phyloP scores from a whole-genome alignment of 2,113 vertebrate species.

The Suricata suricatta region DNA sequence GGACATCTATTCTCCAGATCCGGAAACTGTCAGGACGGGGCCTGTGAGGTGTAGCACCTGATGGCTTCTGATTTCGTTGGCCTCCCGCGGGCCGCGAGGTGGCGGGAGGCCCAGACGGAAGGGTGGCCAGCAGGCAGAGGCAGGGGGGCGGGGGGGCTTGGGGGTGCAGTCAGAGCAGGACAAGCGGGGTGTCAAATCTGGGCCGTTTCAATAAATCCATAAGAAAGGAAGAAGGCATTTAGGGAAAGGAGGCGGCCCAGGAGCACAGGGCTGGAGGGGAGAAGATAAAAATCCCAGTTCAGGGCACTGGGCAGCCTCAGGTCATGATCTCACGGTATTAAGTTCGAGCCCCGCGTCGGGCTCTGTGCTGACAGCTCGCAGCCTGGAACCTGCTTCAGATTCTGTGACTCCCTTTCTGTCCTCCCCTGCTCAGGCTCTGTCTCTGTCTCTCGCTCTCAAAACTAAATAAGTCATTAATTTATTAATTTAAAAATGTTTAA shows the following conservation, averaged over 20 bases:
- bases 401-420: no score
- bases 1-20: background rate
- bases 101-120: no score
- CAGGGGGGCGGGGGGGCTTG: background rate
- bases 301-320: no score
- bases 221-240: background rate
- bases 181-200: rapidly evolving
- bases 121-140: background rate
- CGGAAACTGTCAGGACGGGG: background rate
- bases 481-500: no score
- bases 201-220: background rate
- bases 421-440: no score
- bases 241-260: background rate
- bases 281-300: background rate
- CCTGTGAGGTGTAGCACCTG: background rate
- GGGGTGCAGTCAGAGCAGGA: no score
- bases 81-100: background rate
- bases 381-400: no score
- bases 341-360: no score
- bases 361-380: no score
- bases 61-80: background rate
- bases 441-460: no score
- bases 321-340: no score
- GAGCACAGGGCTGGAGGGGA: background rate
- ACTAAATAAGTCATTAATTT: no score